These are phyloP conservation scores for Stichodactyla helianthus DNA, from an alignment of 64 coral and sea anemone genomes.

Conservation along the genomic window DNA sequence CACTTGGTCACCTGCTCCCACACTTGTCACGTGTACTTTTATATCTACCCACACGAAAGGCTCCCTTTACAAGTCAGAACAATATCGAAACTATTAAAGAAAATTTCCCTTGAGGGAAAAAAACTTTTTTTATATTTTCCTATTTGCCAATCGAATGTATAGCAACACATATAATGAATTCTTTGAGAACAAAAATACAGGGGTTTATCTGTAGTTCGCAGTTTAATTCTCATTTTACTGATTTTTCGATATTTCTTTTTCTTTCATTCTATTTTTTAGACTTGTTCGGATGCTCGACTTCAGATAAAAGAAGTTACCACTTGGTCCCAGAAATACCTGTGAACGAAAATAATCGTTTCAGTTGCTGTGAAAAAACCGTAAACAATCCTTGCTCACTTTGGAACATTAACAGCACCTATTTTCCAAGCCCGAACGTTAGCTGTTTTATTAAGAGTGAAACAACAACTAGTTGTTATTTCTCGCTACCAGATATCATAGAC, in stretches of 20 bases:
- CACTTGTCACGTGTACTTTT: neutral
- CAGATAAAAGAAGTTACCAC: neutral
- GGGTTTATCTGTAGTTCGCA: too few species aligned
- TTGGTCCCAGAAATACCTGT: neutral
- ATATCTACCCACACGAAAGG: neutral
- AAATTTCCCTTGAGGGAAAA: neutral
- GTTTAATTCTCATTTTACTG: neutral
- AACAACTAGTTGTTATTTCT: neutral
- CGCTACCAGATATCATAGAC: neutral
- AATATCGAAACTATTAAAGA: neutral
- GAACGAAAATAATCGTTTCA: neutral
- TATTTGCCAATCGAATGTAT: too few species aligned
- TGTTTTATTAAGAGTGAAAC: neutral
- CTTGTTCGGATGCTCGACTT: neutral
- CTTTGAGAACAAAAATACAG: too few species aligned
- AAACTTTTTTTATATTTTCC: neutral
- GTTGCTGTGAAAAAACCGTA: neutral
- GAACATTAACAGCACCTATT: neutral
- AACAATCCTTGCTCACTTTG: neutral
- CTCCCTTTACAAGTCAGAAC: neutral
- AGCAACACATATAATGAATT: too few species aligned
- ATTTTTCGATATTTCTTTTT: neutral
- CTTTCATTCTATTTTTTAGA: neutral
- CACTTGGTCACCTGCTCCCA: neutral
- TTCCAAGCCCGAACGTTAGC: neutral